Conservation (phyloP, 2,113 vertebrate genomes). For the Athene cunicularia region DNA sequence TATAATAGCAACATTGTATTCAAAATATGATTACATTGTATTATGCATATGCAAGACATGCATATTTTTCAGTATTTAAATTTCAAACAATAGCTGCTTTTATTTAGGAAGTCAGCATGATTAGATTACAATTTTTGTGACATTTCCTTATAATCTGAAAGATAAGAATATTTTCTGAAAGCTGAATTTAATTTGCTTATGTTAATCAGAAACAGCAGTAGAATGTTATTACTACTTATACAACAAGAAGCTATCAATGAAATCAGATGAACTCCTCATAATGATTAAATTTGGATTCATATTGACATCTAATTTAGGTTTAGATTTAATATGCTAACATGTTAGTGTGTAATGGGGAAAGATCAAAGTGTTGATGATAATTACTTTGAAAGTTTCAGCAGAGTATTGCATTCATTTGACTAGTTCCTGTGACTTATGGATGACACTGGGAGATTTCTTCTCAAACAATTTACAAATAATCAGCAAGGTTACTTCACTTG, state of each 20-base stretch:
- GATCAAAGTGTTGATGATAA: neutral
- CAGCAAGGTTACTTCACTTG: neutral
- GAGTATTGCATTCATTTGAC: neutral
- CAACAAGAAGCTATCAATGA: neutral
- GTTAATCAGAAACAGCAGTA: conserved; percentile 5
- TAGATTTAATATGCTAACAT: conserved; percentile 39
- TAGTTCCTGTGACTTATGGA: neutral
- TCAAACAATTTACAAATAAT: neutral
- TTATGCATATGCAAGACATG: neutral
- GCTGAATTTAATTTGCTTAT: conserved; percentile 16
- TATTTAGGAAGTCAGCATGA: neutral
- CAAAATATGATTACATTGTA: neutral
- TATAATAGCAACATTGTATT: neutral
- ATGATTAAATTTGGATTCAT: conserved; percentile 37
- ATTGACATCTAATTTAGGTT: conserved; percentile 39
- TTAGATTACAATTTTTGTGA: neutral
- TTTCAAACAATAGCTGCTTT: neutral
- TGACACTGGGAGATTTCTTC: neutral
- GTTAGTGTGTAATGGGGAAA: neutral
- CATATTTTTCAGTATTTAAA: neutral
- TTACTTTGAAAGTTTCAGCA: neutral
- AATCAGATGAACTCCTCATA: neutral
- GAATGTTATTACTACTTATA: conserved; percentile 9
- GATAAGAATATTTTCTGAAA: neutral
- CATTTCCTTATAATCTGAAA: neutral